Evolutionary conservation across 2,888 invertebrate genomes (phyloP).

Genomic region (Hypomecis punctinalis): DNA sequence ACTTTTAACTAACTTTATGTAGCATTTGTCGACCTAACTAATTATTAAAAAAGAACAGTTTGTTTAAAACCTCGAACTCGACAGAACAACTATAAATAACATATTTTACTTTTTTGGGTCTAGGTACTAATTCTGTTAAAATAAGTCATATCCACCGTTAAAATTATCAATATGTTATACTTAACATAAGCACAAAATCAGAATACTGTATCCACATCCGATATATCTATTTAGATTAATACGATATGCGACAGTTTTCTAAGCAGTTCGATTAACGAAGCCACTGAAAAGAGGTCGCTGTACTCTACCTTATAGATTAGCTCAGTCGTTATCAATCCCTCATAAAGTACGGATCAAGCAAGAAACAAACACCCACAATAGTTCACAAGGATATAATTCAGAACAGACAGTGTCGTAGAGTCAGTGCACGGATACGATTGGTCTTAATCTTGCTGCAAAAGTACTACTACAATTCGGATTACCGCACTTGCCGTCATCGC

Average conservation of each 20-base stretch:
- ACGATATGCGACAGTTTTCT: neutral
- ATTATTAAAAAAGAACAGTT: too few species aligned
- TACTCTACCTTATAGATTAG: constrained; percentile 20
- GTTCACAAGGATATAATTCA: too few species aligned
- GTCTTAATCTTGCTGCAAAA: constrained; percentile 6
- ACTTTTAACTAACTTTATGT: neutral
- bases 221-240: too few species aligned
- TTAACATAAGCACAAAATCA: too few species aligned
- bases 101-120: too few species aligned
- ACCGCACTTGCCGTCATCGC: constrained; percentile 38
- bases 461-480: constrained; percentile 16
- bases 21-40: too few species aligned
- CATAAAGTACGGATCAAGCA: neutral
- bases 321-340: constrained; percentile 12
- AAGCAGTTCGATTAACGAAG: constrained; percentile 22
- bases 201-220: too few species aligned
- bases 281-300: constrained; percentile 21
- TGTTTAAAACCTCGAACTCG: too few species aligned
- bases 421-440: neutral
- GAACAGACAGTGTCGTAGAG: neutral
- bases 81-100: too few species aligned
- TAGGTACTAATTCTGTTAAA: too few species aligned
- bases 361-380: neutral
- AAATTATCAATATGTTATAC: too few species aligned
- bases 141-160: too few species aligned